phyloP scores from a whole-genome alignment of 1,140 invertebrate genomes.

The Halictus rubicundus region DNA sequence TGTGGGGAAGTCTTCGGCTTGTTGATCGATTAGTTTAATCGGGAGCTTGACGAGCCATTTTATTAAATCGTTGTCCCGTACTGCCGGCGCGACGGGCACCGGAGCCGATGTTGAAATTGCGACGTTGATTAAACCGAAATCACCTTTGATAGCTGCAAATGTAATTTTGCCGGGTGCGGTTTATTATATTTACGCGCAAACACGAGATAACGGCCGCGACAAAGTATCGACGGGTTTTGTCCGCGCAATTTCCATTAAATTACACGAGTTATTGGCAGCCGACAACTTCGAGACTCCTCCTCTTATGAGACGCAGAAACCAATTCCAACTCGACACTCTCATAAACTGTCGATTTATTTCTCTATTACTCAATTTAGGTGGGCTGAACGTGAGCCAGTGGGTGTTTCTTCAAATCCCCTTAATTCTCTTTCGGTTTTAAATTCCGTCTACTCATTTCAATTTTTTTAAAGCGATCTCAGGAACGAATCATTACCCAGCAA shows the following conservation, averaged over 20 bases:
- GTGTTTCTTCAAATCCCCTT: too few species aligned
- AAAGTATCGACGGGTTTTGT: background rate
- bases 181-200: slow-evolving; percentile 20
- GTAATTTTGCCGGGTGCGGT: slow-evolving; percentile 31
- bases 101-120: slow-evolving; percentile 6
- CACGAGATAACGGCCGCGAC: slow-evolving; percentile 7
- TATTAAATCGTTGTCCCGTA: background rate
- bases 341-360: background rate
- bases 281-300: too few species aligned
- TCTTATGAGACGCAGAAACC: background rate
- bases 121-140: slow-evolving; percentile 26
- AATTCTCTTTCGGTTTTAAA: too few species aligned
- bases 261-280: background rate
- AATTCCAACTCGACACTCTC: background rate
- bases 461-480: too few species aligned
- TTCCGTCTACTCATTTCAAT: too few species aligned
- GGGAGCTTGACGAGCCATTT: background rate
- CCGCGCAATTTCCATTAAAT: background rate
- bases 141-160: slow-evolving; percentile 32
- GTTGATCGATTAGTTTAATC: background rate
- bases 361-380: background rate
- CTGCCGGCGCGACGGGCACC: background rate
- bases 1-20: too few species aligned
- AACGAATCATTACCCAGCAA: too few species aligned
- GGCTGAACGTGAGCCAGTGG: too few species aligned